Conservation (phyloP, 2,113 vertebrate species). For the Ceratotherium simum region DNA sequence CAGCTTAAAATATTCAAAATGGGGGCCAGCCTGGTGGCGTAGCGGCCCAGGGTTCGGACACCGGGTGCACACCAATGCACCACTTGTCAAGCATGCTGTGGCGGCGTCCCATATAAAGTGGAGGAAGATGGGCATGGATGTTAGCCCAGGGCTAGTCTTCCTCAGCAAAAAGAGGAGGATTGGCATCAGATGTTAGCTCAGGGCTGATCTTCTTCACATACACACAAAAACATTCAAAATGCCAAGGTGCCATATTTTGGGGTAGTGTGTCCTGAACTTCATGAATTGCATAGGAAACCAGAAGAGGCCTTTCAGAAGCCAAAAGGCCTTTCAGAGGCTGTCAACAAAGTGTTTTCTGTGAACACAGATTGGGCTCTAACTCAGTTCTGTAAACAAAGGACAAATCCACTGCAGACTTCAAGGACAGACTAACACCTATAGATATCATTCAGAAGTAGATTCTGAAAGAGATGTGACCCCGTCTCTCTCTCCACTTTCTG, state of each 20-base stretch:
- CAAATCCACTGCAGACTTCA: neutral
- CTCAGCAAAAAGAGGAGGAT: no score
- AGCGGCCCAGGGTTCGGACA: no score
- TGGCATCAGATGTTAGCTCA: no score
- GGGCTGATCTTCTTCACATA: no score
- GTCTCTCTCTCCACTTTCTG: neutral
- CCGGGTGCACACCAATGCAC: no score
- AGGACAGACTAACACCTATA: neutral
- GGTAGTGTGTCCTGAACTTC: neutral
- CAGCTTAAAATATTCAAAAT: neutral
- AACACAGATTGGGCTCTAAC: neutral
- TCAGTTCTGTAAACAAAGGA: neutral
- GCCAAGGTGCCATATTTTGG: neutral
- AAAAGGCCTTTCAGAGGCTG: neutral
- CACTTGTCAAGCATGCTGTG: no score
- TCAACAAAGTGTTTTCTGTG: neutral
- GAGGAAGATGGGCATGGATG: no score
- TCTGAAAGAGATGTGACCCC: neutral
- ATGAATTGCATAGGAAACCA: neutral
- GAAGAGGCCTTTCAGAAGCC: neutral
- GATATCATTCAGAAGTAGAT: neutral
- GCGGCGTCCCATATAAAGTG: no score
- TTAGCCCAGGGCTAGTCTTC: no score
- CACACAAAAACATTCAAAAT: no score
- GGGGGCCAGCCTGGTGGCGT: no score